Evolutionary conservation across 2,888 invertebrate species (phyloP), one percentile per base, ranked within the genome.

Genomic region (Polydrusus pterygomalis): DNA sequence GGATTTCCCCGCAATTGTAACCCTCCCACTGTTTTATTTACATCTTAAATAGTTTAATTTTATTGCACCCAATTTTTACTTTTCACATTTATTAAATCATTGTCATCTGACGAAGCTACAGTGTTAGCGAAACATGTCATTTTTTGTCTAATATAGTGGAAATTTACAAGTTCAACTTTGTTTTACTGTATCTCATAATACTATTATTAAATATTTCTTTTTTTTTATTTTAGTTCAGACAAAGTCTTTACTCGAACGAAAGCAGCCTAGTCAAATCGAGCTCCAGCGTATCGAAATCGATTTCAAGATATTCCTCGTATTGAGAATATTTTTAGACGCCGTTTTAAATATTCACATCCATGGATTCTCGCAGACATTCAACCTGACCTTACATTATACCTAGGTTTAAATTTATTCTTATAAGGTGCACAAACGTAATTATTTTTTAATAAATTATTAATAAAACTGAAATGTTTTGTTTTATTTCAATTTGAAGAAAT

Each of bases 181-280:
- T n/a, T n/a, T n/a, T n/a, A n/a, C n/a, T n/a, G 25, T 25, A 25
- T 25, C 5, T 3, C 25, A 25, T 25, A 3, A 5, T 25, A 25
- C 5, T 3, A 25, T 25, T 3, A 25, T 25, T 3, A 25, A 25
- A 25, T 25, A 25, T 25, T 3, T 25, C 18, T 9, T 20, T 43
- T 54, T 10, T 68, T 43, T 54, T 56, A 34, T 47, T 77, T 25
- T 38, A 77, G 77, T 78, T 69, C n/a, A 68, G 75, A 25, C 75
- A 78, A 64, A 72, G 54, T 18, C 65, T 78, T 13, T 78, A 72
- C 47, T 72, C 78, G 62, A 78, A 78, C 73, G 65, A 77, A 58
- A 77, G 77, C 71, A 71, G 68, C 17, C 49, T 77, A n/a, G 74
- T 77, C 13, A 64, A 30, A 34, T 69, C 77, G 10, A 73, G 70